phyloP scores from a whole-genome alignment of 2,888 invertebrate genomes.

The Pollenia amentaria region DNA sequence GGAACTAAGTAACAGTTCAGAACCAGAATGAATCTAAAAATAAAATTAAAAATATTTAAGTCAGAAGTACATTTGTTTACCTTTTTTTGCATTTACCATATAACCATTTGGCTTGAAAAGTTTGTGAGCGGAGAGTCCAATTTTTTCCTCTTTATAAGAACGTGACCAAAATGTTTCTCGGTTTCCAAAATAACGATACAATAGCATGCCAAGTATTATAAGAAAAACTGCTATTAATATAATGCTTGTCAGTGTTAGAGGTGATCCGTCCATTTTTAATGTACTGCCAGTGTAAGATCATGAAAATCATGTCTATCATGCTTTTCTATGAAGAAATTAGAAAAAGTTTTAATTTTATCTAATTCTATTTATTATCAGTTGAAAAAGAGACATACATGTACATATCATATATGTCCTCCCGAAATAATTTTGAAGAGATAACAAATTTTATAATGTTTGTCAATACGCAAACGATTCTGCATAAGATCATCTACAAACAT shows the following conservation, averaged over 20 bases:
- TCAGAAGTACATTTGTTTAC: neutral
- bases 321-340: slow-evolving; percentile 38
- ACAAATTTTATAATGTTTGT: no score
- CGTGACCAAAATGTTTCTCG: slow-evolving; percentile 83
- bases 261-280: slow-evolving; percentile 72
- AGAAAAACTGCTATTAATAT: slow-evolving; percentile 81
- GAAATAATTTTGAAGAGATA: no score
- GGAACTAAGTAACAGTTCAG: slow-evolving; percentile 87
- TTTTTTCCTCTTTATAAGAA: slow-evolving; percentile 84
- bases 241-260: slow-evolving; percentile 79
- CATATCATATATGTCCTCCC: no score
- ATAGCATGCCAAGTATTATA: slow-evolving; percentile 81
- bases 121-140: slow-evolving; percentile 84
- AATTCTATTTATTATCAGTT: no score
- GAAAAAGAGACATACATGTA: no score
- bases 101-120: slow-evolving; percentile 88
- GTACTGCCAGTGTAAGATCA: slow-evolving; percentile 53
- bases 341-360: neutral
- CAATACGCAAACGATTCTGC: no score
- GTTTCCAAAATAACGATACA: slow-evolving; percentile 83
- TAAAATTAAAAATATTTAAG: neutral
- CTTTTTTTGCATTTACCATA: slow-evolving; percentile 85
- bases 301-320: slow-evolving; percentile 66
- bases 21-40: slow-evolving; percentile 87
- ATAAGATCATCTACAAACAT: no score